Evolutionary conservation across 1,140 invertebrate species (phyloP), one percentile per base, ranked within the genome.

Genomic region (Pachypsylla venusta): DNA sequence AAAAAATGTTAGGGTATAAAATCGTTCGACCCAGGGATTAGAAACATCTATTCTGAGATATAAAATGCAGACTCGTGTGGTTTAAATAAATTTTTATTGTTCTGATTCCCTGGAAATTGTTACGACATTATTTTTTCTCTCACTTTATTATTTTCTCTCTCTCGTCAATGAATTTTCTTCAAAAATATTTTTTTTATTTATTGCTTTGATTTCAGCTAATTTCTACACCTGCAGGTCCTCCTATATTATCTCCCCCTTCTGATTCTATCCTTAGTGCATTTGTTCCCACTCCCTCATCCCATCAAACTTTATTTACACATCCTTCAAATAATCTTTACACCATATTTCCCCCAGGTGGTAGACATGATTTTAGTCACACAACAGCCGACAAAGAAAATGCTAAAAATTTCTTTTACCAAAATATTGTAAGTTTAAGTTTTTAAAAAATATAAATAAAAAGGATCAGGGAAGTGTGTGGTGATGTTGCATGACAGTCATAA

Each of bases 121-220:
- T 10, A 35, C 7, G 7, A 7, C 30, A n/a, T 35, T n/a, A 35
- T 35, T 35, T 35, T 35, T n/a, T 7, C n/a, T 35, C 30, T 35
- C n/a, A n/a, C n/a, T 35, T 35, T 35, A 35, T 10, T 35, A n/a
- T 35, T 10, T 35, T 35, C n/a, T 10, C n/a, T 35, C n/a, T 35
- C n/a, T 35, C 7, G n/a, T 35, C 30, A 35, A n/a, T 7, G 7
- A 35, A 35, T 35, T n/a, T 35, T 35, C 7, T 35, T 35, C 7
- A 10, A 10, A 10, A 10, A n/a, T 35, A n/a, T 35, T n/a, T 35
- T 35, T 35, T 35, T 7, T 35, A 10, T 10, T n/a, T n/a, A 7
- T n/a, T 35, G 30, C 22, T 48, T 48, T 22, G 42, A 48, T 48
- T 48, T 48, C 42, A 48, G 42, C 42, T 48, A n/a, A 48, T 48